These are phyloP conservation scores for Coremacera marginata DNA, from an alignment of 2,888 invertebrate genomes.

Conservation along the genomic window DNA sequence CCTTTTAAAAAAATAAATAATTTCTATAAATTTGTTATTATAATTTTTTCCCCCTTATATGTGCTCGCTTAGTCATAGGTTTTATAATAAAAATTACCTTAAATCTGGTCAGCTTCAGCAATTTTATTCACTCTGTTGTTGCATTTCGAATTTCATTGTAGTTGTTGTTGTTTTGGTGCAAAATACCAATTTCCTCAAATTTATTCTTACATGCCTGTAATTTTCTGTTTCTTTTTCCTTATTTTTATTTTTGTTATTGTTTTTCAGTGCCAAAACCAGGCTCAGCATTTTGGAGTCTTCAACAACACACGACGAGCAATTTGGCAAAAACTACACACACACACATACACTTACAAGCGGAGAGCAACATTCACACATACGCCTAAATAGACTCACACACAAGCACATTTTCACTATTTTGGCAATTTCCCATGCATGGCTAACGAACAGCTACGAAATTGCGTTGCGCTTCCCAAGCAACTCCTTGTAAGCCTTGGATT, in stretches of 20 bases:
- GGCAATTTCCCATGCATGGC: slow-evolving; percentile 21
- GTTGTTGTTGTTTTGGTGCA: slow-evolving; percentile 14
- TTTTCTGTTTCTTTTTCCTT: neutral
- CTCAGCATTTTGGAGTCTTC: slow-evolving; percentile 24
- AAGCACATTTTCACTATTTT: neutral
- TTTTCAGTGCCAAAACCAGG: slow-evolving; percentile 25
- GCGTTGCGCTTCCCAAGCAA: slow-evolving; percentile 17
- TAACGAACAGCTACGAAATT: slow-evolving; percentile 19
- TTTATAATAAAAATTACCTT: too few relatives aligned
- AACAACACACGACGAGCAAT: slow-evolving; percentile 35
- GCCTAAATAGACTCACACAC: slow-evolving; percentile 10
- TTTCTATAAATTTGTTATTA: too few relatives aligned
- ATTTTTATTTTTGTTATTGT: neutral
- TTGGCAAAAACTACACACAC: slow-evolving; percentile 32
- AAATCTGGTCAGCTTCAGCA: too few relatives aligned
- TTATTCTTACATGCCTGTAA: neutral
- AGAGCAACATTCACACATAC: slow-evolving; percentile 6
- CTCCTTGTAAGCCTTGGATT: neutral
- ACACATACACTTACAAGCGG: slow-evolving; percentile 8
- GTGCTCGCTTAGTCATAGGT: too few relatives aligned
- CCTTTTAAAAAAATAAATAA: too few relatives aligned
- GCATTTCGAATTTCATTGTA: neutral
- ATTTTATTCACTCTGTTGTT: too few relatives aligned
- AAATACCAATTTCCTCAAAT: slow-evolving; percentile 23
- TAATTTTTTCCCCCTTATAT: too few relatives aligned